These are phyloP conservation scores for Neoarius graeffei DNA, from an alignment of 2,113 vertebrate species.

Conservation along the genomic window DNA sequence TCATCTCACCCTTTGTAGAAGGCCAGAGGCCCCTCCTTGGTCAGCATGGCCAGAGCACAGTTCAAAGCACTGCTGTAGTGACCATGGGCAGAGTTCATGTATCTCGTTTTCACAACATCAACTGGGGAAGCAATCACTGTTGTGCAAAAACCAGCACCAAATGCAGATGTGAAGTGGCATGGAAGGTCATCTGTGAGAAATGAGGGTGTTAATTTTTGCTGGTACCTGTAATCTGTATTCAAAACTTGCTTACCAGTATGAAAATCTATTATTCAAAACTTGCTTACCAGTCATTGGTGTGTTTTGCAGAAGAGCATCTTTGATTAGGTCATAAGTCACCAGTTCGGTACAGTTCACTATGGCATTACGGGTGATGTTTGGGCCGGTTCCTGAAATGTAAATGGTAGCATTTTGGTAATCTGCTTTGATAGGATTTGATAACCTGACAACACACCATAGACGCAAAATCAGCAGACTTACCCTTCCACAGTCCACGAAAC, in stretches of 20 bases:
- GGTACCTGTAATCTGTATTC: not conserved
- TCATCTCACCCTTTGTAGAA: constrained; percentile 82
- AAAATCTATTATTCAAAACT: not conserved
- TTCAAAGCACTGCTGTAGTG: constrained; percentile 76
- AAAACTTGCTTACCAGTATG: constrained; percentile 64
- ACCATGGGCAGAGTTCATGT: constrained; percentile 83
- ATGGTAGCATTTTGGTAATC: not conserved
- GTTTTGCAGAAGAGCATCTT: constrained; percentile 70
- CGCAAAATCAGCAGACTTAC: constrained; percentile 45
- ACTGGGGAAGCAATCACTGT: constrained; percentile 87
- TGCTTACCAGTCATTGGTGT: constrained; percentile 72
- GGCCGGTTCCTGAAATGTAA: constrained; percentile 65
- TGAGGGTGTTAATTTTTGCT: not conserved
- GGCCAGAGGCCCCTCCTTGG: constrained; percentile 77
- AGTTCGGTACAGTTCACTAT: constrained; percentile 80
- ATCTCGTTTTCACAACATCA: constrained; percentile 90
- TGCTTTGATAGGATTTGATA: not conserved
- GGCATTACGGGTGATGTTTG: constrained; percentile 76
- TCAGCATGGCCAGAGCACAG: constrained; percentile 81
- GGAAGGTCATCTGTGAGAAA: constrained; percentile 79
- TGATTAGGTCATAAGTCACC: constrained; percentile 80
- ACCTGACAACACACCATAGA: too few species aligned
- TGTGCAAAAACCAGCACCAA: constrained; percentile 86
- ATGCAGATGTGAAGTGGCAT: constrained; percentile 86
- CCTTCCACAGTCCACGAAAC: constrained; percentile 79